These are phyloP conservation scores for Sesia bembeciformis DNA, from an alignment of 2,888 invertebrate species.

Conservation along the genomic window DNA sequence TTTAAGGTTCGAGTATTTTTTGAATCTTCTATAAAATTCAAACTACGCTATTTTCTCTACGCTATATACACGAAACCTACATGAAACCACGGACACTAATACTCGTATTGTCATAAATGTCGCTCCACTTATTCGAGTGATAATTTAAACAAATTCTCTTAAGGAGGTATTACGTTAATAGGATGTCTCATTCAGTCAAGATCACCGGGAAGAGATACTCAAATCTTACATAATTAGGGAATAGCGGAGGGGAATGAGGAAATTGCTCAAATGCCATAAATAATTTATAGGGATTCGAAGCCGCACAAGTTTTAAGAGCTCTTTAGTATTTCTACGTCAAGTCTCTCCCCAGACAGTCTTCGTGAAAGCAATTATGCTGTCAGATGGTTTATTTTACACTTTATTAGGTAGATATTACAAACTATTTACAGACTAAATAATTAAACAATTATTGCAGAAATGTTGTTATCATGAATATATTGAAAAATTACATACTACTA, in stretches of 20 bases:
- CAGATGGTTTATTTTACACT: background rate
- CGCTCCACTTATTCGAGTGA: slow-evolving; percentile 4
- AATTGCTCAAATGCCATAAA: slow-evolving; percentile 59
- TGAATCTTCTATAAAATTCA: too few species aligned
- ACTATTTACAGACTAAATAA: too few species aligned
- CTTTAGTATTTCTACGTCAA: slow-evolving; percentile 30
- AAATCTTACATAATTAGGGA: slow-evolving; percentile 52
- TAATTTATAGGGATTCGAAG: slow-evolving; percentile 59
- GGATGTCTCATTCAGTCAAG: slow-evolving; percentile 23
- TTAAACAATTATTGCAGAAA: too few species aligned
- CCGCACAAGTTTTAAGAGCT: slow-evolving; percentile 53
- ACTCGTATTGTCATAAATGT: too few species aligned
- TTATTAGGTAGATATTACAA: too few species aligned
- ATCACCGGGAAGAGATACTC: slow-evolving; percentile 37
- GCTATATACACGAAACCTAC: too few species aligned
- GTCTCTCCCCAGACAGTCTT: slow-evolving; percentile 16
- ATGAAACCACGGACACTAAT: too few species aligned
- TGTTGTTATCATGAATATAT: too few species aligned
- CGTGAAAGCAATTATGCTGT: slow-evolving; percentile 23
- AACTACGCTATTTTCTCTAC: too few species aligned
- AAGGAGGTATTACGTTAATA: slow-evolving; percentile 26
- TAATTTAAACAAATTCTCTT: slow-evolving; percentile 31
- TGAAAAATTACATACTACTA: too few species aligned
- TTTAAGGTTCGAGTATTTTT: too few species aligned
- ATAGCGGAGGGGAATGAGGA: slow-evolving; percentile 33